phyloP scores from a whole-genome alignment of 1,140 invertebrate species.

The Kradibia gibbosae region DNA sequence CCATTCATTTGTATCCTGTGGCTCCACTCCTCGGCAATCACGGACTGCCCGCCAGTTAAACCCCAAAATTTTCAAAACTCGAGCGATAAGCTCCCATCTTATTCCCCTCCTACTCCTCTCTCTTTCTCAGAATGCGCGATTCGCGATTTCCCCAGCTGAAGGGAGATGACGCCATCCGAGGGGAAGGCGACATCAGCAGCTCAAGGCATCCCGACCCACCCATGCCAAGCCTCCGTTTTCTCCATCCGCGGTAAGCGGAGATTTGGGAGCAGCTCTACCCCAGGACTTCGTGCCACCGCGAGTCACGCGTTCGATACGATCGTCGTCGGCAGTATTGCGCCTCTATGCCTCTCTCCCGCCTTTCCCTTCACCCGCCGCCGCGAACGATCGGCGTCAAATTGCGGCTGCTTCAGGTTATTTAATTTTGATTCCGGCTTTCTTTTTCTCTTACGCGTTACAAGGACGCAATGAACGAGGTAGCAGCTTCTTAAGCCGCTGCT shows the following conservation, averaged over 20 bases:
- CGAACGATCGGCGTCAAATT: too few species aligned
- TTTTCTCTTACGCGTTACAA: too few species aligned
- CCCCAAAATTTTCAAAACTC: neutral
- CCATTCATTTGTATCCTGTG: too few species aligned
- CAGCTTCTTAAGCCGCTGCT: too few species aligned
- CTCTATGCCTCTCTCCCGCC: neutral
- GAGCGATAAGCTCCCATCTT: neutral
- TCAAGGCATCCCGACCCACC: conserved; percentile 9
- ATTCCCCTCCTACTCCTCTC: neutral
- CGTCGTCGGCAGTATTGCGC: neutral
- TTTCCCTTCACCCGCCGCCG: neutral
- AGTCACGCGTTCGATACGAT: neutral
- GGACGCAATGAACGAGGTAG: too few species aligned
- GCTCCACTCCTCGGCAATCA: too few species aligned
- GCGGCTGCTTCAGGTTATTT: neutral
- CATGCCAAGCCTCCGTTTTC: conserved; percentile 7
- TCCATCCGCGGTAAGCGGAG: neutral
- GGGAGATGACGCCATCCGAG: neutral
- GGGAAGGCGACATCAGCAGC: neutral
- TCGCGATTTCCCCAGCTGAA: neutral
- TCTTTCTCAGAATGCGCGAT: too few species aligned
- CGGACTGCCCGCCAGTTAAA: too few species aligned
- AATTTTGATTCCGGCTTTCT: neutral
- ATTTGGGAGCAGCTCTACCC: neutral
- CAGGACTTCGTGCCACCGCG: neutral